Evolutionary conservation across 2,797 vertebrate species (phyloP), one percentile per base, ranked within the genome.

Genomic region (Enoplosus armatus): DNA sequence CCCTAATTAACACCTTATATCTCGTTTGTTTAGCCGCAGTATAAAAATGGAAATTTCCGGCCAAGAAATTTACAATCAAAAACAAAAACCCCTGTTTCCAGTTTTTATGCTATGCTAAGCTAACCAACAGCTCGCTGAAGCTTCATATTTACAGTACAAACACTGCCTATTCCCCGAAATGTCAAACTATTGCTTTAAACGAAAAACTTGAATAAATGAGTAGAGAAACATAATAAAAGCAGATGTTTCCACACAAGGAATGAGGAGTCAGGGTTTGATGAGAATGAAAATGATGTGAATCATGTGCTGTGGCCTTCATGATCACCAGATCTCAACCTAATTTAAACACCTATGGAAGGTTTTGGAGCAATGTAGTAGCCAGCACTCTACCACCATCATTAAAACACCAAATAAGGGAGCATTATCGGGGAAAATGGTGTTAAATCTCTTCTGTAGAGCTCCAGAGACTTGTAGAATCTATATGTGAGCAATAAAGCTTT

Each of bases 261-360:
- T 12, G 20, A 60, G 7, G 50, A 26, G 14, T 47, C 51, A 43
- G 18, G 48, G 14, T 51, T 68, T 45, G 6, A 72, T 53, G 12
- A 41, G 53, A 73, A 69, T 41, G 12, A 27, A 53, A 73, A 69
- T 35, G 2, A 75, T 75, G 20, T 69, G 31, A 73, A 72, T 68
- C 12, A 59, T 51, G 61, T 63, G 24, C 31, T 65, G 4, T 6
- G 22, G 12, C 26, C 56, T 56, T 50, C 20, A 26, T 0, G 45
- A 9, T 48, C 35, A 66, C 15, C 31, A 33, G 22, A 61, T 35
- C 55, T 69, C 2, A 35, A 66, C 8, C 14, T 6, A 60, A 1
- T 37, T n/a, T 37, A 45, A 62, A 37, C 27, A 41, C 51, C 41
- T n/a, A 26, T 14, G 10, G 11, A 41, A 56, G 18, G 7, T 48